These are phyloP conservation scores for Clunio marinus DNA, from an alignment of 2,888 invertebrate genomes.

Conservation along the genomic window DNA sequence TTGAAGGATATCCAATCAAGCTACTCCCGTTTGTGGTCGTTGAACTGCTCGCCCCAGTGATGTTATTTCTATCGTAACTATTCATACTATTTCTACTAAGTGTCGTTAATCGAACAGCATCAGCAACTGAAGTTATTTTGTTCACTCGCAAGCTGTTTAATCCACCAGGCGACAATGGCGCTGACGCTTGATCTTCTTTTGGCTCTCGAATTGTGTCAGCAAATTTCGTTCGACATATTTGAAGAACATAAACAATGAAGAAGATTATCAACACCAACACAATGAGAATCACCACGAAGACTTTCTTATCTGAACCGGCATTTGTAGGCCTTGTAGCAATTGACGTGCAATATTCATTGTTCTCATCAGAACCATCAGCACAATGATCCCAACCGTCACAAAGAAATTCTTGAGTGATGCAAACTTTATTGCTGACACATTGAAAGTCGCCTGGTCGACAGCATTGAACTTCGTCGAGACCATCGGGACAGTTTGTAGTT, in stretches of 20 bases:
- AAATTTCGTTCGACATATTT: conserved; percentile 55
- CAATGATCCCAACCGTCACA: conserved; percentile 78
- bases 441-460: conserved; percentile 63
- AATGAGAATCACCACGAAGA: conserved; percentile 57
- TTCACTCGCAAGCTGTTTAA: conserved; percentile 48
- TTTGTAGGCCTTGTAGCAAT: conserved; percentile 51
- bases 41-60: conserved; percentile 58
- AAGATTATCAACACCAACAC: conserved; percentile 57
- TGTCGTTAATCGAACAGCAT: conserved; percentile 62
- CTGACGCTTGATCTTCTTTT: conserved; percentile 61
- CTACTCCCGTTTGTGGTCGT: conserved; percentile 51
- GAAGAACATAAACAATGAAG: conserved; percentile 54
- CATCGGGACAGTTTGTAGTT: conserved; percentile 62
- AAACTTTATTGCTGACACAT: conserved; percentile 69
- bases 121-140: conserved; percentile 52
- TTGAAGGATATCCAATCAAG: conserved; percentile 67
- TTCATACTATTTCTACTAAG: conserved; percentile 60
- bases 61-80: conserved; percentile 66
- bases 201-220: conserved; percentile 54
- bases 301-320: conserved; percentile 53
- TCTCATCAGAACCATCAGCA: conserved; percentile 76
- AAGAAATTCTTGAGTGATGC: conserved; percentile 62
- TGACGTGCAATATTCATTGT: conserved; percentile 58
- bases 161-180: conserved; percentile 58
- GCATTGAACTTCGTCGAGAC: conserved; percentile 64